Evolutionary conservation across 2,113 vertebrate genomes (phyloP).

Genomic region (Anguilla japonica): DNA sequence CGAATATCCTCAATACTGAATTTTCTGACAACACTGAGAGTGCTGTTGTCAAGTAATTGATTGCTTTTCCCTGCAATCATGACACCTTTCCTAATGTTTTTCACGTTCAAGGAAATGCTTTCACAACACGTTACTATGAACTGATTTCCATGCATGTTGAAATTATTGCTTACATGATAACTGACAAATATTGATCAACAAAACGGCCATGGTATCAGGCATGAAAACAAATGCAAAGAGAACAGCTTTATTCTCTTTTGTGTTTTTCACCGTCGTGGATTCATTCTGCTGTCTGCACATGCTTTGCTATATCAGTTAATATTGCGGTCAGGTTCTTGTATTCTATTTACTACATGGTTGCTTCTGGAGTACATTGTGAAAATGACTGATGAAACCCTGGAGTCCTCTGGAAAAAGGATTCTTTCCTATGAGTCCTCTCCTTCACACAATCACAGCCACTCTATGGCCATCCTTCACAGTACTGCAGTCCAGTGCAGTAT

Average conservation of each 20-base stretch:
- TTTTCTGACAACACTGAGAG: background rate
- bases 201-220: background rate
- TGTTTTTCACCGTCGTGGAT: background rate
- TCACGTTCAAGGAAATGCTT: background rate
- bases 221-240: background rate
- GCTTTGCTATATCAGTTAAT: background rate
- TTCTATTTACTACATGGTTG: background rate
- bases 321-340: background rate
- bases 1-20: background rate
- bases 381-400: background rate
- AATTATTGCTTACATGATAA: background rate
- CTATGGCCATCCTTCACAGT: background rate
- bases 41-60: background rate
- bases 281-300: background rate
- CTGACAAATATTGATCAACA: background rate
- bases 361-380: background rate
- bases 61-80: background rate
- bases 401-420: background rate
- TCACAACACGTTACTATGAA: background rate
- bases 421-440: background rate
- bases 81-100: background rate
- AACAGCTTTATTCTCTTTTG: background rate
- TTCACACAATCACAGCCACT: background rate
- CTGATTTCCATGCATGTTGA: background rate
- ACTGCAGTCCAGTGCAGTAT: background rate